These are phyloP conservation scores for Pseudorhombus dupliciocellatus DNA, from an alignment of 2,113 vertebrate species.

Conservation along the genomic window DNA sequence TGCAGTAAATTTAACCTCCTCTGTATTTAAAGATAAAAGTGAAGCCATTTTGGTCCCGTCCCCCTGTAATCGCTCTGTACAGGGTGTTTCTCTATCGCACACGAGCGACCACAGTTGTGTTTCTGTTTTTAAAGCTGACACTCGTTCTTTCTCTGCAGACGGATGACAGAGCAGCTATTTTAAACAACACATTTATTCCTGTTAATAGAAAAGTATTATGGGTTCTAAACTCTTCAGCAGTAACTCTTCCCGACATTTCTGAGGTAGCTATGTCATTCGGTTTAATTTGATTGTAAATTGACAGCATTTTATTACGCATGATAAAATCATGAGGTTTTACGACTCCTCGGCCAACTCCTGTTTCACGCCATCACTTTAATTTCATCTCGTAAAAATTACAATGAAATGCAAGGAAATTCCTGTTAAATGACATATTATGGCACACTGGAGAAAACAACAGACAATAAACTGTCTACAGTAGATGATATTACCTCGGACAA, in stretches of 20 bases:
- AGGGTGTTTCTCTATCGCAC: conserved; percentile 3
- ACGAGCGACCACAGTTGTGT: not conserved
- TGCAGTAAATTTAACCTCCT: not conserved
- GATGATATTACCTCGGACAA: not conserved
- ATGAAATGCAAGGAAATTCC: conserved; percentile 49
- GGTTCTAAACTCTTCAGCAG: conserved; percentile 29
- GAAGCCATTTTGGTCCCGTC: not conserved
- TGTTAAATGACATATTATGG: conserved; percentile 24
- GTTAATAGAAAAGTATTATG: conserved; percentile 17
- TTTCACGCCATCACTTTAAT: conserved; percentile 22
- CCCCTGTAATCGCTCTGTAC: not conserved
- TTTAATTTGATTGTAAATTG: conserved; percentile 44
- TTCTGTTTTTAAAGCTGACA: not conserved
- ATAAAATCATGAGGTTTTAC: conserved; percentile 45
- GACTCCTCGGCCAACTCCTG: conserved; percentile 17
- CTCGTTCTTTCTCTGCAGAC: not conserved
- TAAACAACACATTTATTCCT: not conserved
- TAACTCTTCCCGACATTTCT: conserved; percentile 40
- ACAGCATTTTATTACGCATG: conserved; percentile 50
- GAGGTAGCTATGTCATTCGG: conserved; percentile 43
- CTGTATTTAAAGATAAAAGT: conserved; percentile 10
- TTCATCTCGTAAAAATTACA: conserved; percentile 24
- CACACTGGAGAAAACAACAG: not conserved
- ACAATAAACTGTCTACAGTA: conserved; percentile 23
- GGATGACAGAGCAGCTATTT: not conserved